Percentiles rank a stretch among this genome's conserved stretches.
These are phyloP conservation scores for Archips xylosteana DNA, from an alignment of 2,888 invertebrate species.

Conservation along the genomic window DNA sequence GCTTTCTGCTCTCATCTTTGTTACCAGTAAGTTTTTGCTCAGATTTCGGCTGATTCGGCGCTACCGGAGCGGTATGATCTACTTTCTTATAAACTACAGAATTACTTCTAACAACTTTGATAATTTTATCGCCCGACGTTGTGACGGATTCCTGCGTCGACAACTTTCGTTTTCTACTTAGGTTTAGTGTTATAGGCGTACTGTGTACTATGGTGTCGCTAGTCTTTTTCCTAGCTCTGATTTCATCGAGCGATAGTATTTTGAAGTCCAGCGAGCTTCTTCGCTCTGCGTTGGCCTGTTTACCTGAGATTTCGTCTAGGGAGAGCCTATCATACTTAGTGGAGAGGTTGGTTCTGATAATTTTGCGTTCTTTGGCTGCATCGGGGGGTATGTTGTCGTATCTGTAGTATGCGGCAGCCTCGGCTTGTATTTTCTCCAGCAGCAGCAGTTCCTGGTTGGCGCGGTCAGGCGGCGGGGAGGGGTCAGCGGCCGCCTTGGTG, in stretches of 20 bases:
- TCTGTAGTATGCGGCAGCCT: constrained; percentile 90
- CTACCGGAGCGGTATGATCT: constrained; percentile 58
- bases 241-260: constrained; percentile 82
- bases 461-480: constrained; percentile 80
- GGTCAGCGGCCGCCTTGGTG: constrained; percentile 72
- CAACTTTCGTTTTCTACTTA: constrained; percentile 72
- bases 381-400: constrained; percentile 78
- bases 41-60: constrained; percentile 53
- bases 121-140: constrained; percentile 75
- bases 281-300: constrained; percentile 54
- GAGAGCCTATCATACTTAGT: constrained; percentile 80
- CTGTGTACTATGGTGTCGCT: constrained; percentile 56
- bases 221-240: constrained; percentile 71
- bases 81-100: constrained; percentile 79
- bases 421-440: constrained; percentile 89
- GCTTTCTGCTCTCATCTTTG: constrained; percentile 61
- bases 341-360: constrained; percentile 62
- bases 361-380: constrained; percentile 59
- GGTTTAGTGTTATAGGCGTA: constrained; percentile 69
- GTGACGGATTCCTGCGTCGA: constrained; percentile 77
- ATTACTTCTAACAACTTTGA: constrained; percentile 78
- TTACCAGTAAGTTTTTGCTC: constrained; percentile 56
- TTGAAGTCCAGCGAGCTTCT: constrained; percentile 74
- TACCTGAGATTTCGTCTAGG: constrained; percentile 81
- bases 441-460: constrained; percentile 88